phyloP scores from a whole-genome alignment of 2,113 vertebrate genomes.

The Odontophorus gujanensis region DNA sequence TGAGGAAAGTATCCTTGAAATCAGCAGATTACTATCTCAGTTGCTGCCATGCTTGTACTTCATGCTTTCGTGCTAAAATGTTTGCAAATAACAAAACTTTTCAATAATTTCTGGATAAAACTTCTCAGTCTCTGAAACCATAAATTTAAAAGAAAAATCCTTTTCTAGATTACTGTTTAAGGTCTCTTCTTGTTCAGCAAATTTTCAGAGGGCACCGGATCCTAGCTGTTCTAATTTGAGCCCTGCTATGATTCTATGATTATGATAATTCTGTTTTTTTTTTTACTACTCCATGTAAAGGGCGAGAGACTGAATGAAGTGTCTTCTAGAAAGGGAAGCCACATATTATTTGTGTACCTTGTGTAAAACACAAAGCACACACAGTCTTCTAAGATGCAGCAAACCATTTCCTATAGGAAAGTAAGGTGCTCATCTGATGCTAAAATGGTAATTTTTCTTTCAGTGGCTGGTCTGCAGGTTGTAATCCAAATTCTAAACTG shows the following conservation, averaged over 20 bases:
- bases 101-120: background rate
- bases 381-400: background rate
- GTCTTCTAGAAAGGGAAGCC: background rate
- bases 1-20: background rate
- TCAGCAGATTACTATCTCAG: background rate
- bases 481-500: conserved; percentile 30
- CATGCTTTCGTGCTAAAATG: background rate
- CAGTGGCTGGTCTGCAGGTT: background rate
- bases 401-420: conserved; percentile 19
- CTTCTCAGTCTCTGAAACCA: background rate
- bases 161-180: background rate
- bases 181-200: background rate
- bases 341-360: background rate
- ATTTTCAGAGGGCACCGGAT: background rate
- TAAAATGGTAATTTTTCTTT: conserved; percentile 38
- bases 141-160: background rate
- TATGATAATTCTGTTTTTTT: background rate
- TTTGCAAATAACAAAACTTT: background rate
- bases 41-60: background rate
- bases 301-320: background rate
- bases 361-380: background rate
- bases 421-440: conserved; percentile 5
- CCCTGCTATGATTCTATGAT: background rate
- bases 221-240: background rate
- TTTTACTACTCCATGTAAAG: background rate